A percentile compares a stretch with the other conserved stretches of the same genome.
Conservation (phyloP, 2,113 vertebrate species). For the Benitochromis conjunctus region DNA sequence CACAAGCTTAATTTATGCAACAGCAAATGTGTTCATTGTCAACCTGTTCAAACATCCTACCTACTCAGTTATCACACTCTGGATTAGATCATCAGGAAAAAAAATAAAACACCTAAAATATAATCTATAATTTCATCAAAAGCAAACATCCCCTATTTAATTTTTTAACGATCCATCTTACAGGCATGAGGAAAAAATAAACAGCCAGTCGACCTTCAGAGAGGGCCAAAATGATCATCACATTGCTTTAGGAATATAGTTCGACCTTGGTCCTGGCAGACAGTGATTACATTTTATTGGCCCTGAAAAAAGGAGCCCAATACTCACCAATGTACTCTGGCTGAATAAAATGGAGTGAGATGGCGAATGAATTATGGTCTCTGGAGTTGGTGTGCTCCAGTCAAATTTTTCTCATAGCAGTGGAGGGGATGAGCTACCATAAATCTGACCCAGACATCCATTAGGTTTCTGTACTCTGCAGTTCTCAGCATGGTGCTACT, state of each 20-base stretch:
- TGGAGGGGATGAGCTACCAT: constrained; percentile 33
- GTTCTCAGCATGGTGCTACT: neutral
- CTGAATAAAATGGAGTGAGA: constrained; percentile 28
- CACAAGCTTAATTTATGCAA: neutral
- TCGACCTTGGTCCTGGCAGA: constrained; percentile 54
- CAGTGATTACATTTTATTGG: constrained; percentile 59
- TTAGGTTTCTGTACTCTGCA: constrained; percentile 18
- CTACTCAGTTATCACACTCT: neutral
- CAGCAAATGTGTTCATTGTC: neutral
- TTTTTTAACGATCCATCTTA: constrained; percentile 25
- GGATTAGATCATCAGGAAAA: neutral
- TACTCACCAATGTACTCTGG: constrained; percentile 42
- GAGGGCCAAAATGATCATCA: constrained; percentile 41
- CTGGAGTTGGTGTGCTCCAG: constrained; percentile 31
- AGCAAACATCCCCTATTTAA: constrained; percentile 10
- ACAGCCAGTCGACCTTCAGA: constrained; percentile 41
- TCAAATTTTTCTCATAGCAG: constrained; percentile 45
- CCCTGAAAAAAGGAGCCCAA: constrained; percentile 17
- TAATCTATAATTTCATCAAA: constrained; percentile 5
- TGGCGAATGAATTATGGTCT: constrained; percentile 45
- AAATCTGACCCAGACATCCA: constrained; percentile 59
- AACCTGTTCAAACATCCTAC: constrained; percentile 23
- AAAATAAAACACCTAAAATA: neutral
- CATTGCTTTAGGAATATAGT: constrained; percentile 16
- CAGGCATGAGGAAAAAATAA: constrained; percentile 4